A percentile compares a stretch with the other conserved stretches of the same genome.
These are phyloP conservation scores for Thalassarche chlororhynchos DNA, from an alignment of 2,113 vertebrate genomes.

Conservation along the genomic window DNA sequence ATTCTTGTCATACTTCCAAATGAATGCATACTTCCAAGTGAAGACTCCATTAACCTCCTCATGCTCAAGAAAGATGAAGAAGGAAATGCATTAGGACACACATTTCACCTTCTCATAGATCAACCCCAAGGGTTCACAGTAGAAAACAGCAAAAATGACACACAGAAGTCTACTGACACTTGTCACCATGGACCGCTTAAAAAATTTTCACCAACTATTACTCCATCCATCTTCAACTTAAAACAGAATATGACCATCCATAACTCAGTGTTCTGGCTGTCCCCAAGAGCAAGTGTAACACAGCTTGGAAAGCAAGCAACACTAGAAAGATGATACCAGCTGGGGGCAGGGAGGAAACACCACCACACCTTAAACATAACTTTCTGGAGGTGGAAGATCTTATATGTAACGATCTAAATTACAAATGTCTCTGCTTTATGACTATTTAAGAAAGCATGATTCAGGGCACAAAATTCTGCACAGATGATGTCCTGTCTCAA, in stretches of 20 bases:
- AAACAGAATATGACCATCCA: not conserved
- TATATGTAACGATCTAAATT: not conserved
- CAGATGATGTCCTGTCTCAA: not conserved
- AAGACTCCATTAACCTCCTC: not conserved
- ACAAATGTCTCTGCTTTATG: not conserved
- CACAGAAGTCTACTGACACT: not conserved
- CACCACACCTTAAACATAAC: not conserved
- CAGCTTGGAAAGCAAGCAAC: not conserved
- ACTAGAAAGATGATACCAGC: not conserved
- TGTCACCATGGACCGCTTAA: not conserved
- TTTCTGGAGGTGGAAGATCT: not conserved
- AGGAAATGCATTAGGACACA: not conserved
- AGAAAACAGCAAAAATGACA: not conserved
- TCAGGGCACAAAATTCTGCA: not conserved
- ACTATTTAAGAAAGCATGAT: not conserved
- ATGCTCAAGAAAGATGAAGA: not conserved
- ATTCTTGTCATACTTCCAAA: not conserved
- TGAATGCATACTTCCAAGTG: not conserved
- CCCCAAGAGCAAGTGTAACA: not conserved
- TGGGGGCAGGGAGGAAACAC: not conserved
- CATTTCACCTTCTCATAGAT: not conserved
- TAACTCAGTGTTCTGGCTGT: fast-evolving
- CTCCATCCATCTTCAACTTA: not conserved
- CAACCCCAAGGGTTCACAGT: not conserved
- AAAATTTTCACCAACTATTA: not conserved